These are phyloP conservation scores for Hucho hucho DNA, from an alignment of 2,113 vertebrate species.

Conservation along the genomic window DNA sequence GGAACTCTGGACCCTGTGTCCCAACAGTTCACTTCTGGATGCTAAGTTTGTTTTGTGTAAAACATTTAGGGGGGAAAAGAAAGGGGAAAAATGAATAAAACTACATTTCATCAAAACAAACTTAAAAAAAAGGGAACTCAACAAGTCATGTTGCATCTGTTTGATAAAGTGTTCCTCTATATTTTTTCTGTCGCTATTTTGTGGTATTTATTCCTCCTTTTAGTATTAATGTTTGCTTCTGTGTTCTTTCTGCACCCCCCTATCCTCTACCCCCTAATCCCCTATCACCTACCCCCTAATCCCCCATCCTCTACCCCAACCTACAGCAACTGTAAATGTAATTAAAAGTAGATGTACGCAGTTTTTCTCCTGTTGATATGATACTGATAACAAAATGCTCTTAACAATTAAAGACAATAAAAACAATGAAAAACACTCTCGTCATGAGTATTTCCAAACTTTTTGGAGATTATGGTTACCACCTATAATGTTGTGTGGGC, in stretches of 20 bases:
- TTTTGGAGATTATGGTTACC: background rate
- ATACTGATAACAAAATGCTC: slow-evolving; percentile 73
- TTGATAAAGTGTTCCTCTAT: slow-evolving; percentile 86
- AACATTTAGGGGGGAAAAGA: slow-evolving; percentile 42
- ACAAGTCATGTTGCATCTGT: slow-evolving; percentile 77
- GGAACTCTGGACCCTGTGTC: slow-evolving; percentile 54
- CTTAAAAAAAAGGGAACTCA: slow-evolving; percentile 61
- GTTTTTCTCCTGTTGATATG: slow-evolving; percentile 91
- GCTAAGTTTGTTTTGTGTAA: slow-evolving; percentile 80
- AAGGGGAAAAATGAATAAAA: slow-evolving; percentile 58
- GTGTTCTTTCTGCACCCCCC: slow-evolving; percentile 76
- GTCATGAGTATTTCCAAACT: background rate
- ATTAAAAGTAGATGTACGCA: slow-evolving; percentile 98
- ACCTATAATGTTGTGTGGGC: too few relatives aligned
- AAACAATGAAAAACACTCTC: slow-evolving; percentile 75
- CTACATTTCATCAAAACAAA: slow-evolving; percentile 45
- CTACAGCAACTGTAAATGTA: slow-evolving; percentile 89
- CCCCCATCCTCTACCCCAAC: slow-evolving; percentile 35
- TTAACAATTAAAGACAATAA: slow-evolving; percentile 73
- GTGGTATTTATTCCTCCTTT: slow-evolving; percentile 77
- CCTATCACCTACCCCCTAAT: too few relatives aligned
- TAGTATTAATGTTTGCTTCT: slow-evolving; percentile 81
- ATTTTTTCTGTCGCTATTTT: slow-evolving; percentile 86
- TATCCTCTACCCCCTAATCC: too few relatives aligned
- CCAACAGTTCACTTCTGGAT: slow-evolving; percentile 67